Conservation (phyloP, 2,797 vertebrate species). For the Knipowitschia caucasica region DNA sequence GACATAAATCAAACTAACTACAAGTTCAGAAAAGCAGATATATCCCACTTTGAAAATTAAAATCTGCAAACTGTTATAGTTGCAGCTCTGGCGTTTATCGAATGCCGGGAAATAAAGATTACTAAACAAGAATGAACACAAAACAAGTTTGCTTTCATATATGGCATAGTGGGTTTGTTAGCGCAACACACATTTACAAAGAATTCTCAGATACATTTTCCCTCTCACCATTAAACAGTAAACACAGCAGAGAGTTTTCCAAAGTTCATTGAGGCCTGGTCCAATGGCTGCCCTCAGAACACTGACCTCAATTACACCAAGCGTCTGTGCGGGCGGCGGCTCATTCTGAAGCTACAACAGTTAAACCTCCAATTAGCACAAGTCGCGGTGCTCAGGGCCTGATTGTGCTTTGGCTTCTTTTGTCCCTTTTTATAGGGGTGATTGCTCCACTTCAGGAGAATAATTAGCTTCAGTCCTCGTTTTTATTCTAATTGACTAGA, state of each 20-base stretch:
- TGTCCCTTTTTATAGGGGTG: slow-evolving; percentile 7
- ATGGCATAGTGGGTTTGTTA: background rate
- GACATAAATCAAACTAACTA: too few relatives aligned
- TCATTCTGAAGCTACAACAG: slow-evolving; percentile 8
- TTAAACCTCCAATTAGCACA: slow-evolving; percentile 10
- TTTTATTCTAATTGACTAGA: slow-evolving; percentile 8
- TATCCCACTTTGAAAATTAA: too few relatives aligned
- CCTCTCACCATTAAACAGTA: background rate
- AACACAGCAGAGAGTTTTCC: slow-evolving; percentile 3
- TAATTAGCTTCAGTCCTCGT: slow-evolving; percentile 6
- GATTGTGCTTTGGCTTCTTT: slow-evolving; percentile 9
- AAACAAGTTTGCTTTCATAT: background rate
- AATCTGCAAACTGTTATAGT: too few relatives aligned
- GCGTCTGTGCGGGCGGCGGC: slow-evolving; percentile 2
- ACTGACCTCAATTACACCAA: slow-evolving; percentile 9
- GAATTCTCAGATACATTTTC: background rate
- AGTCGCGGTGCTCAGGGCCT: slow-evolving; percentile 3
- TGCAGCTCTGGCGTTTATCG: too few relatives aligned
- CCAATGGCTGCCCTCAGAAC: background rate
- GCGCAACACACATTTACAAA: background rate
- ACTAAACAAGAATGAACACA: too few relatives aligned
- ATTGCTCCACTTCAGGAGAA: background rate
- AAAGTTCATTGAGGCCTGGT: slow-evolving; percentile 2
- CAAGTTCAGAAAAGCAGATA: too few relatives aligned
- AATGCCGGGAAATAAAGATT: too few relatives aligned